Evolutionary conservation across 2,888 invertebrate species (phyloP).

Genomic region (Macroteleia sp.): DNA sequence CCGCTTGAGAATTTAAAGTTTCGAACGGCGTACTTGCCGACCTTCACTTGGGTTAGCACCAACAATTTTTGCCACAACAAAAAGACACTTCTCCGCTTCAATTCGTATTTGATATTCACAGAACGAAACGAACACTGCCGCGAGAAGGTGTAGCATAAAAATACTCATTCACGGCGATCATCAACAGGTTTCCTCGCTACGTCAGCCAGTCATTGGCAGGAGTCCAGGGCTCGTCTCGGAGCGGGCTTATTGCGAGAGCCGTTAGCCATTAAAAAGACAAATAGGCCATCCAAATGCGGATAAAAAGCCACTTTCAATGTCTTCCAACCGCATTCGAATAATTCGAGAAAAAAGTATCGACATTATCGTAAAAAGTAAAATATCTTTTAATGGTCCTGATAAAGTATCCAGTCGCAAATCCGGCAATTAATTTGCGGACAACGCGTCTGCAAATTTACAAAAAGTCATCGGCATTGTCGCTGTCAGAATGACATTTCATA

Average conservation of each 20-base stretch:
- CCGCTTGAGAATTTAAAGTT: slow-evolving; percentile 10
- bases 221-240: slow-evolving; percentile 69
- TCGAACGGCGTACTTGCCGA: background rate
- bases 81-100: slow-evolving; percentile 12
- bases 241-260: slow-evolving; percentile 54
- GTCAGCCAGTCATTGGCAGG: slow-evolving; percentile 76
- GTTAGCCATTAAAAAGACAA: slow-evolving; percentile 62
- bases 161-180: slow-evolving; percentile 67
- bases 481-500: too few species aligned
- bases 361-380: slow-evolving; percentile 32
- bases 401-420: slow-evolving; percentile 3
- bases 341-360: slow-evolving; percentile 38
- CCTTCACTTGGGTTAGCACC: slow-evolving; percentile 25
- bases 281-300: slow-evolving; percentile 50
- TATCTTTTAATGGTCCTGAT: slow-evolving; percentile 8
- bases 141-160: slow-evolving; percentile 55
- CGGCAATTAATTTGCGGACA: too few species aligned
- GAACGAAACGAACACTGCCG: slow-evolving; percentile 22
- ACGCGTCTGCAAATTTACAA: too few species aligned
- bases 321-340: slow-evolving; percentile 38
- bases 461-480: too few species aligned
- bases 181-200: slow-evolving; percentile 74
- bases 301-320: slow-evolving; percentile 52
- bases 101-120: slow-evolving; percentile 37
- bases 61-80: slow-evolving; percentile 20